A percentile compares a stretch with the other conserved stretches of the same genome.
These are phyloP conservation scores for Brachyrhaphis roseni DNA, from an alignment of 2,797 vertebrate genomes.

Conservation along the genomic window DNA sequence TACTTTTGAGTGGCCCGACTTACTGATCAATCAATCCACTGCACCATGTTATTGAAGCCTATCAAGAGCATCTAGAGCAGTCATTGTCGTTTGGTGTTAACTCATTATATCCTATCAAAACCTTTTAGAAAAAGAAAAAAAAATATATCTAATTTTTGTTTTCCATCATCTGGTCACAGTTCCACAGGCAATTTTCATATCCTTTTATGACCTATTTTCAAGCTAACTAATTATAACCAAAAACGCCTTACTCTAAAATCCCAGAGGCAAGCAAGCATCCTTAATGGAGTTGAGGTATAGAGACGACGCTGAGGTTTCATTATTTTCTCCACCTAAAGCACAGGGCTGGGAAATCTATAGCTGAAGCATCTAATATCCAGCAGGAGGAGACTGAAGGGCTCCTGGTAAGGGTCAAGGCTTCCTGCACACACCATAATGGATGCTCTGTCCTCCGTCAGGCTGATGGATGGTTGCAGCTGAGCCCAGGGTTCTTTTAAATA, in stretches of 20 bases:
- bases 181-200: not conserved
- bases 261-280: constrained; percentile 1
- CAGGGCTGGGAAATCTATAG: constrained; percentile 51
- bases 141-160: not conserved
- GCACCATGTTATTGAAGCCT: not conserved
- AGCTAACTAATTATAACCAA: constrained; percentile 41
- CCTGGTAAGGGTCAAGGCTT: constrained; percentile 25
- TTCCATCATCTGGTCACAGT: not conserved
- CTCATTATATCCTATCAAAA: constrained; percentile 15
- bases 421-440: constrained; percentile 60
- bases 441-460: constrained; percentile 59
- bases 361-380: constrained; percentile 44
- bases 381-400: constrained; percentile 25
- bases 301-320: constrained; percentile 17
- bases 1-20: constrained; percentile 9
- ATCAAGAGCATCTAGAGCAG: not conserved
- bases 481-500: constrained; percentile 25
- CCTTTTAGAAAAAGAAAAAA: not conserved
- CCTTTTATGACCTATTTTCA: constrained; percentile 31
- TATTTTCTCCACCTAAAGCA: constrained; percentile 18
- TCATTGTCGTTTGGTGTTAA: constrained; percentile 14
- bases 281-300: constrained; percentile 37
- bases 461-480: constrained; percentile 44
- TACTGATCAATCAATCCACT: constrained; percentile 31
- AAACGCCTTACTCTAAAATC: constrained; percentile 7